Evolutionary conservation across 2,888 invertebrate species (phyloP).

Genomic region (Ischnura elegans): DNA sequence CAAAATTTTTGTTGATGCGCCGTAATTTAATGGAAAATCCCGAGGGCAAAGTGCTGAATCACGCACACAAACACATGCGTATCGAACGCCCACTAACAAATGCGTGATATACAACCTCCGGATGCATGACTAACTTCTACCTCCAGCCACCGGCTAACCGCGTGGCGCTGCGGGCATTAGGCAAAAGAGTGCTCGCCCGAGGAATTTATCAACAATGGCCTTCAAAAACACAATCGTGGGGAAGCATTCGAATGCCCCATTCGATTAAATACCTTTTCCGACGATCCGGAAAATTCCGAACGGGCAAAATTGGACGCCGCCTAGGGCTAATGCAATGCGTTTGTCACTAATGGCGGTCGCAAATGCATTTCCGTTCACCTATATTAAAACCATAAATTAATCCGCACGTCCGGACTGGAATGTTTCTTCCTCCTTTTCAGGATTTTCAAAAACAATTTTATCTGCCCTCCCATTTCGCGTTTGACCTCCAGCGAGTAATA

Average conservation of each 20-base stretch:
- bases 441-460: not conserved
- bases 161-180: not conserved
- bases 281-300: not conserved
- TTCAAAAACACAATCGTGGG: constrained; percentile 21
- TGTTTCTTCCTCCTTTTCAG: not conserved
- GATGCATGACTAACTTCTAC: not conserved
- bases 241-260: not conserved
- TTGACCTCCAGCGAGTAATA: not conserved
- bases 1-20: constrained; percentile 15
- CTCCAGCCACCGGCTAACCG: not conserved
- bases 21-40: constrained; percentile 61
- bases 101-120: constrained; percentile 12
- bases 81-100: not conserved
- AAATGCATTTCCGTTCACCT: constrained; percentile 1
- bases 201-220: constrained; percentile 15
- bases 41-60: constrained; percentile 26
- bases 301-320: not conserved
- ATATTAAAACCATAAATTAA: not conserved
- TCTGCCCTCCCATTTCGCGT: not conserved
- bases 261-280: constrained; percentile 29
- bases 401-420: not conserved
- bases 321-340: constrained; percentile 24
- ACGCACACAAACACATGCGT: not conserved
- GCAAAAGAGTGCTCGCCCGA: not conserved
- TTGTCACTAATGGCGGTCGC: constrained; percentile 18